Base-by-base conservation (phyloP, 2,797 vertebrate genomes). In the Mormyrus hasselquistii region DNA sequence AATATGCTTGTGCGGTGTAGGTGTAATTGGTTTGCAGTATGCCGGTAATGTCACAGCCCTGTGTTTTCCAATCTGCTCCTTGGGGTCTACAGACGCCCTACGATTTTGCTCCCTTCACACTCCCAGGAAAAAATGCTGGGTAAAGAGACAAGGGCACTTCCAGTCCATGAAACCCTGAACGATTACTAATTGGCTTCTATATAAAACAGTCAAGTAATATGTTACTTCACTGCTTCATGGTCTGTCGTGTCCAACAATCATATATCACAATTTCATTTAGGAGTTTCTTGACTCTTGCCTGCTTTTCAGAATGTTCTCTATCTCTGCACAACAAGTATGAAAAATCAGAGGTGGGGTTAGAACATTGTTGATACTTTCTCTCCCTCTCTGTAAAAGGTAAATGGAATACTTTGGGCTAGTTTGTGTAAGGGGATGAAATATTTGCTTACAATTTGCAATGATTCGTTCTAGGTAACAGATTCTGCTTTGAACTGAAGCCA, bases 401-500 rank as follows among this genome's bases (percentile, higher is more conserved):
- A 73, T 16, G 29, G 29, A 73, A 73, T 38, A 38, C 29, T 73
- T 34, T 38, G 29, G 10, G 65, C 12, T 73, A 73, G 12, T 73
- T 79, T 79, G 12, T 44, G 38, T 47, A 79, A 44, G 73, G 38
- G 6, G 47, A 79, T n/a, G 19, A 19, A 41, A 79, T 79, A 79
- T 79, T 79, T 44, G 2, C 16, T 89, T 49, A 86, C 73, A 34
- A 47, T 89, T 47, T 86, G 41, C 82, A 69, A 47, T 49, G 49
- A 52, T 86, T 89, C 44, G 19, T 52, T 89, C 14, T 59, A 89
- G 88, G 84, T 76, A 44, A 50, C 49, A 89, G 84, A 85, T 55
- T 87, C 88, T 76, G 84, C 62, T 89, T 89, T 65, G 50, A 86
- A 86, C 47, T 87, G 84, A 89, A 76, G 76, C 88, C 88, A 89